Base-by-base conservation (phyloP, 2,888 invertebrate genomes). In the Standfussiana lucernea region DNA sequence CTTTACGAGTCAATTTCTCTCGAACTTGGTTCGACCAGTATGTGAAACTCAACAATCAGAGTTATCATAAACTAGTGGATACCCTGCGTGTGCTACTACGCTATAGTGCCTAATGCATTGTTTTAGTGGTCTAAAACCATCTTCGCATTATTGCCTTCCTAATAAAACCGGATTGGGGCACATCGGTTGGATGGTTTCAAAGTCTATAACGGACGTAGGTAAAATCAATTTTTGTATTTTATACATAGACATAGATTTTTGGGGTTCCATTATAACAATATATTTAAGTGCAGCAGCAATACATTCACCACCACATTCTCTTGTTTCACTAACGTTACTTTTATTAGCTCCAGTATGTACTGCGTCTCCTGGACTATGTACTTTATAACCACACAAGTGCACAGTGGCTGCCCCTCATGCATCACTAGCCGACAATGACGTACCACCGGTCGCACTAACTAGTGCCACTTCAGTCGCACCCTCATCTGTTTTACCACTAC, bases 381-480 rank as follows among this genome's bases (percentile, higher is more conserved):
- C 15, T 21, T 13, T 11, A n/a, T 8, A 4, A 2, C n/a, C 62
- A 28, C 24, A 11, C 21, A 15, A 5, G 13, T 37, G 5, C 7
- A 7, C 62, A 13, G 35, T 8, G 66, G 56, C 35, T n/a, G 6
- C 56, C 59, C 56, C 2, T 53, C 67, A 84, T 84, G 70, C 66
- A 53, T 75, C 75, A 74, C 67, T 62, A 68, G 70, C 65, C 37
- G 82, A 84, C 82, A 80, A 21, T 72, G 84, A 84, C 66, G 50
- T 0, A 80, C 73, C 79, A 53, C 79, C 61, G 79, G 53, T 0
- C 73, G 18, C 72, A 56, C 56, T 82, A 70, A 70, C 84, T 64
- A 45, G 47, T 35, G 62, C 61, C 40, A 53, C 70, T 80, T 45
- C 11, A 56, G 24, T 28, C 59, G 37, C 73, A 79, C 82, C 80